A percentile compares a stretch with the other conserved stretches of the same genome.
Conservation (phyloP, 2,113 vertebrate species). For the Paramormyrops kingsleyae region DNA sequence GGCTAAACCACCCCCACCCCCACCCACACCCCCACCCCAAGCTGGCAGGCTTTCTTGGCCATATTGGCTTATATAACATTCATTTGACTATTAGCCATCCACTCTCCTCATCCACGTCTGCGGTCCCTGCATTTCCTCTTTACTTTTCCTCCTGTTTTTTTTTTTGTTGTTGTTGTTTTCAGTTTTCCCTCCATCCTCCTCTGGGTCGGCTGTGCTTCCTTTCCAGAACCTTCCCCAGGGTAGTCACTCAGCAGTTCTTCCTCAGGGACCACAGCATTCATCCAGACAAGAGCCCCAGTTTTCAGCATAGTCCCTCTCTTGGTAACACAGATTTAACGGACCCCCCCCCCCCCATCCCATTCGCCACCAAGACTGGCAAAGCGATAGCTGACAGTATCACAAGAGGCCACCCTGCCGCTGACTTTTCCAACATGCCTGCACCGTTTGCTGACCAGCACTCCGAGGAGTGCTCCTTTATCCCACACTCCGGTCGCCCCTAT, state of each 20-base stretch:
- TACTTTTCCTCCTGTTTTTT: not conserved
- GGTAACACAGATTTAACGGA: not conserved
- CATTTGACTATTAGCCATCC: not conserved
- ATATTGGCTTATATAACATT: not conserved
- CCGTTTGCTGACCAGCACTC: not conserved
- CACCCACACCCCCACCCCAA: not conserved
- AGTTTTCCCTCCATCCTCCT: not conserved
- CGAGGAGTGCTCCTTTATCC: not conserved
- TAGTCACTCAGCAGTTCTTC: not conserved
- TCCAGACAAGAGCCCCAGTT: not conserved
- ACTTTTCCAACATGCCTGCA: not conserved
- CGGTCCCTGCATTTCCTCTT: not conserved
- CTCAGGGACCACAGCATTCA: not conserved
- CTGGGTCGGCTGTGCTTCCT: not conserved
- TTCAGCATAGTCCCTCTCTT: not conserved
- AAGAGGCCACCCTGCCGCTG: not conserved
- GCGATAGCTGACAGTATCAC: not conserved
- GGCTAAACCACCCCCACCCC: not conserved
- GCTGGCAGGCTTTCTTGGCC: not conserved
- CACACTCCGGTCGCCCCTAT: not conserved
- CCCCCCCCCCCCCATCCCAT: not conserved
- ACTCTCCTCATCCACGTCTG: not conserved
- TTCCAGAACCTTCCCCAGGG: not conserved
- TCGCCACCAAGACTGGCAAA: not conserved
- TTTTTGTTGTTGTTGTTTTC: not conserved